These are phyloP conservation scores for Sternotherus odoratus DNA, from an alignment of 2,797 vertebrate species.

Conservation along the genomic window DNA sequence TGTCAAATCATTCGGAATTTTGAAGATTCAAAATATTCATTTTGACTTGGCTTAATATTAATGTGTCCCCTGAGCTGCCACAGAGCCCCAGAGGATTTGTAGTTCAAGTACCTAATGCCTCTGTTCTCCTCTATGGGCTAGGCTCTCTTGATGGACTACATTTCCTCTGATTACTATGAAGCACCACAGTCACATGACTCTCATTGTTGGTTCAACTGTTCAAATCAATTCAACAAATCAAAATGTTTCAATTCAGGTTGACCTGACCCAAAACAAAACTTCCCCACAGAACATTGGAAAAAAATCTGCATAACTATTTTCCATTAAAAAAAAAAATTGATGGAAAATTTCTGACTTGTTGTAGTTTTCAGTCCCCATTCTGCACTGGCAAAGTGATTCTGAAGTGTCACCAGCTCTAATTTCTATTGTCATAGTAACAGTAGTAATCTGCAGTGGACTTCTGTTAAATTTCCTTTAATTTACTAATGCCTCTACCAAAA, in stretches of 20 bases:
- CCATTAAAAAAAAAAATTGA: background rate
- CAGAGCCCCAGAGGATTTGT: background rate
- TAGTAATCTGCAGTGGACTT: slow-evolving; percentile 20
- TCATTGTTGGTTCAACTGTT: background rate
- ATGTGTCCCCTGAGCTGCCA: background rate
- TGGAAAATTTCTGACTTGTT: background rate
- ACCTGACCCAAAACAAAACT: background rate
- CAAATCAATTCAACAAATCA: background rate
- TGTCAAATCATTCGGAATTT: background rate
- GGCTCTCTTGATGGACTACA: background rate
- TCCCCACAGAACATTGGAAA: background rate
- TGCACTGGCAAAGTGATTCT: background rate
- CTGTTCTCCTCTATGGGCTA: background rate
- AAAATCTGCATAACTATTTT: accelerated
- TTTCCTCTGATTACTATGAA: background rate
- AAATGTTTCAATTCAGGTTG: background rate
- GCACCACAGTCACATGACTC: background rate
- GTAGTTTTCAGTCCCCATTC: background rate
- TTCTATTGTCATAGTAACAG: background rate
- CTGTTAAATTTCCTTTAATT: slow-evolving; percentile 1
- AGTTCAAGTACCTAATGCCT: accelerated
- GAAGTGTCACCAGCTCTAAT: background rate
- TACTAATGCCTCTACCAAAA: background rate
- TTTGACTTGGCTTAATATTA: background rate
- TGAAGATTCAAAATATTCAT: background rate